Evolutionary conservation across 2,888 invertebrate species (phyloP).

Genomic region (Acrobasis repandana): DNA sequence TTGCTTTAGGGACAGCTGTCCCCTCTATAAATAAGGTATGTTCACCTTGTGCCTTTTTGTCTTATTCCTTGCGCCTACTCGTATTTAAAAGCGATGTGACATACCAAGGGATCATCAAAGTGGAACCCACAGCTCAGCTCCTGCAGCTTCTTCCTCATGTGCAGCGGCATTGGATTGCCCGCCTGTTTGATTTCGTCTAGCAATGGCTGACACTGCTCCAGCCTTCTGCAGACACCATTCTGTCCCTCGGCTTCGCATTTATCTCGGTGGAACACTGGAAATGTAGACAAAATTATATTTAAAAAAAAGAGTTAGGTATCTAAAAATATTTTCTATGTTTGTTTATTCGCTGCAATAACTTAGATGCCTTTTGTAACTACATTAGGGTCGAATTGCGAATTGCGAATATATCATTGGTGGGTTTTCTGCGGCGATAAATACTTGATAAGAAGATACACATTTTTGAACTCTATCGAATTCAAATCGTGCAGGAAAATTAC

Average conservation of each 20-base stretch:
- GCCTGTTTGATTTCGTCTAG: slow-evolving; percentile 49
- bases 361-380: no score
- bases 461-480: no score
- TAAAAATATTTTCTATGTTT: not conserved
- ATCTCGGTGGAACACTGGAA: slow-evolving; percentile 48
- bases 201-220: slow-evolving; percentile 49
- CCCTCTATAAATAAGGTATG: no score
- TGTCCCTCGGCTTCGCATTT: slow-evolving; percentile 35
- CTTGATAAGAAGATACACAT: no score
- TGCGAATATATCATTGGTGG: no score
- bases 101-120: slow-evolving; percentile 54
- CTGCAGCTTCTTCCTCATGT: slow-evolving; percentile 51
- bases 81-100: slow-evolving; percentile 13
- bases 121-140: slow-evolving; percentile 58
- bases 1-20: no score
- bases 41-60: no score
- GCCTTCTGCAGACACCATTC: slow-evolving; percentile 45
- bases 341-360: no score
- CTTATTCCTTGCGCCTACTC: no score
- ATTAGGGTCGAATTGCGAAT: no score
- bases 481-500: no score
- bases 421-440: no score
- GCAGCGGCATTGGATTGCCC: slow-evolving; percentile 54
- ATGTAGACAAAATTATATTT: not conserved
- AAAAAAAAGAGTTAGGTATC: not conserved